phyloP scores from a whole-genome alignment of 2,113 vertebrate genomes.

The Pyxicephalus adspersus region DNA sequence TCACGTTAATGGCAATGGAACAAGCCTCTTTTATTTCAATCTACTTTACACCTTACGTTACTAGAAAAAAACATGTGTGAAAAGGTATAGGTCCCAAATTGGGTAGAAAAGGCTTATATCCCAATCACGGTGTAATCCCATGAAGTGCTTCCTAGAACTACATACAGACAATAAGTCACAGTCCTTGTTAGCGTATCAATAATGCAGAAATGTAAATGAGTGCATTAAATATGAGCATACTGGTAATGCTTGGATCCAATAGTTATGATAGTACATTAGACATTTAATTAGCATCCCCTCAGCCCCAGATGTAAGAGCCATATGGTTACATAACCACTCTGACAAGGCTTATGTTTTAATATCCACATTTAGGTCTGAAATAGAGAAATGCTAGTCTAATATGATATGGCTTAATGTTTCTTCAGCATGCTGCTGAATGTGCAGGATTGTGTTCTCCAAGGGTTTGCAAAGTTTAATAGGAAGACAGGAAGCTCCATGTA shows the following conservation, averaged over 20 bases:
- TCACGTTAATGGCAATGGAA: constrained; percentile 14
- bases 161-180: too few species aligned
- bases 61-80: too few species aligned
- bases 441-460: constrained; percentile 23
- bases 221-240: background rate
- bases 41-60: too few species aligned
- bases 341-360: constrained; percentile 59
- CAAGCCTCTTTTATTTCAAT: background rate
- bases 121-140: too few species aligned
- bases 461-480: constrained; percentile 45
- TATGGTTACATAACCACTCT: constrained; percentile 50
- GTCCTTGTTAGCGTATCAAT: background rate
- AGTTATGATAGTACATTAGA: constrained; percentile 32
- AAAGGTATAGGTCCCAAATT: too few species aligned
- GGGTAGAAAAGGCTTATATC: too few species aligned
- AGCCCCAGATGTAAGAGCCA: constrained; percentile 42
- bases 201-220: constrained; percentile 13
- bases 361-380: constrained; percentile 55
- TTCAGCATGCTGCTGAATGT: constrained; percentile 40
- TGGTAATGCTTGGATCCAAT: background rate
- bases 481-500: constrained; percentile 30
- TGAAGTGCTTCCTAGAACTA: background rate
- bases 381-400: background rate
- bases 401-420: constrained; percentile 6
- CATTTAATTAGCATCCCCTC: constrained; percentile 42